These are phyloP conservation scores for Exocentrus adspersus DNA, from an alignment of 2,888 invertebrate species.

Conservation along the genomic window DNA sequence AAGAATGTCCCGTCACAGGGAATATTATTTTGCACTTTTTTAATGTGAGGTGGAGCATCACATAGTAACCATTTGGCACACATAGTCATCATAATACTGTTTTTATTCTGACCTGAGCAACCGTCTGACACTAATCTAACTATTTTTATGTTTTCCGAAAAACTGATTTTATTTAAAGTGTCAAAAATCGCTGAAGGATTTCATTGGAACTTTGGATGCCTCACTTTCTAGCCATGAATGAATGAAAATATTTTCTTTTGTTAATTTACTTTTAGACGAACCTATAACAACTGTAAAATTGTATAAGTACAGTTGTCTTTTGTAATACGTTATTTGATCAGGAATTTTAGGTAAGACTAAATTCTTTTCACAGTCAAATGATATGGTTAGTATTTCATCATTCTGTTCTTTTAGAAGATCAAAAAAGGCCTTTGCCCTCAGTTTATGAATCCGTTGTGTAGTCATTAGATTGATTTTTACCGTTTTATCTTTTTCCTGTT, in stretches of 20 bases:
- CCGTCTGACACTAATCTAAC: constrained; percentile 4
- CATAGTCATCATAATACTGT: constrained; percentile 1
- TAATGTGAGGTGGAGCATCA: background rate
- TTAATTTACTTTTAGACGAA: background rate
- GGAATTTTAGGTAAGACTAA: background rate
- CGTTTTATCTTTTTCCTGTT: constrained; percentile 32
- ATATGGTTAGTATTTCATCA: background rate
- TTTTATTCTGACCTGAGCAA: constrained; percentile 13
- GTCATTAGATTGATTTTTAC: constrained; percentile 39
- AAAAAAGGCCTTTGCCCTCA: constrained; percentile 9
- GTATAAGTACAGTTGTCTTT: constrained; percentile 8
- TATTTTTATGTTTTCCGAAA: background rate
- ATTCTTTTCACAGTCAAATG: constrained; percentile 4
- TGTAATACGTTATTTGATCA: constrained; percentile 8
- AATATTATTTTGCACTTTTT: constrained; percentile 4
- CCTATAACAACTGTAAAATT: constrained; percentile 6
- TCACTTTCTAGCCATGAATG: background rate
- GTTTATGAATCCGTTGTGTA: constrained; percentile 11
- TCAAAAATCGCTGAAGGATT: constrained; percentile 11
- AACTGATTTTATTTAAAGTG: background rate
- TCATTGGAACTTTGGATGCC: background rate
- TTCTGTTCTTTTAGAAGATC: constrained; percentile 3
- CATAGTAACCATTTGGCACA: background rate
- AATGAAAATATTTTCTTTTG: background rate
- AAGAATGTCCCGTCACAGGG: constrained; percentile 12